Conservation (phyloP, 2,113 vertebrate genomes). For the Leucopsar rothschildi region DNA sequence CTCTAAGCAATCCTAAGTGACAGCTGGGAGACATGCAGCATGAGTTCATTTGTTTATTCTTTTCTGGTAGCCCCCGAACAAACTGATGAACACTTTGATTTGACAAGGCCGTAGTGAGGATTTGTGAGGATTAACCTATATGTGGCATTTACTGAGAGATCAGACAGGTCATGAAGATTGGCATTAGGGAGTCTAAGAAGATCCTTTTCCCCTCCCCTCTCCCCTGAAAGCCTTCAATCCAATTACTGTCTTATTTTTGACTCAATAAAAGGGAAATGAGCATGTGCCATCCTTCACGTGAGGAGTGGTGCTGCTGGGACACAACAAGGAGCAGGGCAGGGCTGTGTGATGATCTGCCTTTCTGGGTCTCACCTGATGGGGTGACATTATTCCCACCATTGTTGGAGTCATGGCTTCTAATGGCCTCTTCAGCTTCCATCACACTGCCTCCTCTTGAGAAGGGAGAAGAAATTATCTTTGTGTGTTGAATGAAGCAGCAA, state of each 20-base stretch:
- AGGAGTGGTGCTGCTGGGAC: neutral
- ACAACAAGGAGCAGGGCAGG: neutral
- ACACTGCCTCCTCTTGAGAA: neutral
- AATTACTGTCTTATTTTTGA: constrained; percentile 82
- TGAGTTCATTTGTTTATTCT: constrained; percentile 48
- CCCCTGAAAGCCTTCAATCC: constrained; percentile 75
- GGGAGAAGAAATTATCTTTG: neutral
- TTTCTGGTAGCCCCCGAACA: neutral
- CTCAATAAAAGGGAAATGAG: constrained; percentile 60
- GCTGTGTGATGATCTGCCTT: neutral
- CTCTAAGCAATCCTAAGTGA: neutral
- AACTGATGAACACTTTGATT: constrained; percentile 53
- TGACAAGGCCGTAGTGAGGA: constrained; percentile 62
- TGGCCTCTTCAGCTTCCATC: neutral
- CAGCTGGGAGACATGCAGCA: neutral
- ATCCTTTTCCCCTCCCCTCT: constrained; percentile 63
- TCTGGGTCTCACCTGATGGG: neutral
- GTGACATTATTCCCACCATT: neutral
- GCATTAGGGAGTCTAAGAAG: constrained; percentile 76
- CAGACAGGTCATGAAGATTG: constrained; percentile 74
- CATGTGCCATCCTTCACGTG: neutral
- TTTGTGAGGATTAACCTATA: constrained; percentile 83
- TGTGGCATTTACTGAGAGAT: constrained; percentile 72
- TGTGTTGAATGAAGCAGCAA: neutral
- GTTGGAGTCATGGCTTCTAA: neutral